Conservation (phyloP, 2,888 invertebrate species). For the Ferdinandea cuprea region DNA sequence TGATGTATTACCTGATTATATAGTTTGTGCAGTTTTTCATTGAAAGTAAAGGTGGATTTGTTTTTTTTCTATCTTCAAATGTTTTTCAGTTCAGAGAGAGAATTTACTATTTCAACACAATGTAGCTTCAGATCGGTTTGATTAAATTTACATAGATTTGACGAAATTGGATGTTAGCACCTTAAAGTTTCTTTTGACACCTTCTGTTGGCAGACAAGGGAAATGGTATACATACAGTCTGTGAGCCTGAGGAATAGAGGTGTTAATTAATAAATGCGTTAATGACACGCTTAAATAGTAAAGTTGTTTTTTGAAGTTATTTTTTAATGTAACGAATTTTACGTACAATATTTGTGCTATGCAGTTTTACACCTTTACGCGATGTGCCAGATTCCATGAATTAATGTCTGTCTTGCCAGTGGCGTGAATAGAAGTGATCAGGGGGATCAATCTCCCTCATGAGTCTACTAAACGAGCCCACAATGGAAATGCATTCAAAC, state of each 20-base stretch:
- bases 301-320: too few species aligned
- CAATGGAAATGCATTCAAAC: too few species aligned
- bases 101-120: slow-evolving; percentile 1
- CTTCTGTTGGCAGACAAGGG: neutral
- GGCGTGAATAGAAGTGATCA: too few species aligned
- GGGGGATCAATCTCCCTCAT: too few species aligned
- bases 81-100: slow-evolving; percentile 9
- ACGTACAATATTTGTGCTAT: too few species aligned
- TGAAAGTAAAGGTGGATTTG: slow-evolving; percentile 42
- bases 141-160: neutral
- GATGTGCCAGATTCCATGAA: too few species aligned
- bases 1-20: slow-evolving; percentile 33
- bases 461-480: too few species aligned
- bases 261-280: slow-evolving; percentile 6
- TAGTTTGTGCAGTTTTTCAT: slow-evolving; percentile 23
- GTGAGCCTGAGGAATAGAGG: neutral
- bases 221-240: neutral
- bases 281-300: slow-evolving; percentile 2
- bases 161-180: neutral
- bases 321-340: too few species aligned
- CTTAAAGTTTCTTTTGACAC: slow-evolving; percentile 6
- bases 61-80: neutral
- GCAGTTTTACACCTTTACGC: too few species aligned
- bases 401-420: too few species aligned
- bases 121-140: neutral